Conservation (phyloP, 2,113 vertebrate species). For the Notarius quadriscutis region DNA sequence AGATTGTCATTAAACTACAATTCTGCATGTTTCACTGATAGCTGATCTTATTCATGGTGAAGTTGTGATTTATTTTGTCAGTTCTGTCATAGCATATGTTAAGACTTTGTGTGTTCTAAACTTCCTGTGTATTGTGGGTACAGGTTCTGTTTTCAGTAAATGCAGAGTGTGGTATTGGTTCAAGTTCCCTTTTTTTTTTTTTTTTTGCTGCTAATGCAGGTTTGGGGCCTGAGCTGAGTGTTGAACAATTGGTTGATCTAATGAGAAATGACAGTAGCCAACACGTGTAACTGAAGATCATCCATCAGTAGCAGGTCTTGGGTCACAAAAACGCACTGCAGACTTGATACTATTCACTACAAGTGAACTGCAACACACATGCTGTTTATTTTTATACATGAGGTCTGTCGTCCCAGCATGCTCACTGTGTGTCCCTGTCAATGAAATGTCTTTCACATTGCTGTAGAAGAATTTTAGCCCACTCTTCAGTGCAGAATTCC, state of each 20-base stretch:
- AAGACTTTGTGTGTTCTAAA: not conserved
- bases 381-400: not conserved
- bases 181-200: not conserved
- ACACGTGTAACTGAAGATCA: not conserved
- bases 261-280: conserved; percentile 8
- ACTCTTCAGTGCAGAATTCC: not conserved
- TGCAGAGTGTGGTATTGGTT: not conserved
- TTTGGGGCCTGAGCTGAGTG: not conserved
- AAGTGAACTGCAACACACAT: not conserved
- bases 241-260: not conserved
- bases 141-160: conserved; percentile 1
- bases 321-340: conserved; percentile 36
- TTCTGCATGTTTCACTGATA: not conserved
- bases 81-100: not conserved
- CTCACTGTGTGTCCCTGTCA: not conserved
- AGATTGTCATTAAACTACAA: not conserved
- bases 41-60: not conserved
- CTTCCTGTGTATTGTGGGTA: not conserved
- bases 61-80: not conserved
- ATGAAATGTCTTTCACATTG: not conserved
- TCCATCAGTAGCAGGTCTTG: conserved; percentile 26
- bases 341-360: not conserved
- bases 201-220: not conserved
- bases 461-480: not conserved
- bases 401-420: not conserved